Evolutionary conservation across 2,888 invertebrate species (phyloP).

Genomic region (Pollenia labialis): DNA sequence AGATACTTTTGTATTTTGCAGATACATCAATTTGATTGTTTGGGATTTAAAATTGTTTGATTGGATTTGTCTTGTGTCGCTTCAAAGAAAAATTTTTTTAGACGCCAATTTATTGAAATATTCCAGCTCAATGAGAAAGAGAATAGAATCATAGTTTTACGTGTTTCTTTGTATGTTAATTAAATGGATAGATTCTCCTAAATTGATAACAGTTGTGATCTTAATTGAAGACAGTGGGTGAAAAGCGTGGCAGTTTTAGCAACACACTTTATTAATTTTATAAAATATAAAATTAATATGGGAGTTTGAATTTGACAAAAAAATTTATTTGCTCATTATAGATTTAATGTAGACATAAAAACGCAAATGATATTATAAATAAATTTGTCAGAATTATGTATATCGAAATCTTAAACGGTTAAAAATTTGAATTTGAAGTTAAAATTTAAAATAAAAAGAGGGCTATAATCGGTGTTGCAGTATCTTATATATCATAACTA

Average conservation of each 20-base stretch:
- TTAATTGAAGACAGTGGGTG: constrained; percentile 37
- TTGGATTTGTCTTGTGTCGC: neutral
- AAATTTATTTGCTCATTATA: neutral
- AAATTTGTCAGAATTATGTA: too few species aligned
- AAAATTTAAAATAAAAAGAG: too few species aligned
- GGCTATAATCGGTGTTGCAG: too few species aligned
- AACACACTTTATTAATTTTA: neutral
- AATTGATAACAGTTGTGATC: constrained; percentile 31
- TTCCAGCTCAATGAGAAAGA: neutral
- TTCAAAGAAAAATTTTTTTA: neutral
- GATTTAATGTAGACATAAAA: too few species aligned
- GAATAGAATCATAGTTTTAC: neutral
- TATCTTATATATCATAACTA: too few species aligned
- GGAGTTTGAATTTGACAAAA: neutral
- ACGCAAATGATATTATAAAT: too few species aligned
- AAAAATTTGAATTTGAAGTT: too few species aligned
- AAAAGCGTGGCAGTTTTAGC: constrained; percentile 31
- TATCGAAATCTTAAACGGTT: too few species aligned
- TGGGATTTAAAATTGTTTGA: constrained; percentile 9
- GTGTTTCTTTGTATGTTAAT: constrained; percentile 2
- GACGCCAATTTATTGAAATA: neutral
- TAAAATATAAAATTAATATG: neutral
- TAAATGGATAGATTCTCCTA: constrained; percentile 11
- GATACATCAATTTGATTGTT: constrained; percentile 14
- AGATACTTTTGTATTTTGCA: constrained; percentile 7